Base-by-base conservation (phyloP, 2,113 vertebrate genomes). In the Corydoras maculifer region DNA sequence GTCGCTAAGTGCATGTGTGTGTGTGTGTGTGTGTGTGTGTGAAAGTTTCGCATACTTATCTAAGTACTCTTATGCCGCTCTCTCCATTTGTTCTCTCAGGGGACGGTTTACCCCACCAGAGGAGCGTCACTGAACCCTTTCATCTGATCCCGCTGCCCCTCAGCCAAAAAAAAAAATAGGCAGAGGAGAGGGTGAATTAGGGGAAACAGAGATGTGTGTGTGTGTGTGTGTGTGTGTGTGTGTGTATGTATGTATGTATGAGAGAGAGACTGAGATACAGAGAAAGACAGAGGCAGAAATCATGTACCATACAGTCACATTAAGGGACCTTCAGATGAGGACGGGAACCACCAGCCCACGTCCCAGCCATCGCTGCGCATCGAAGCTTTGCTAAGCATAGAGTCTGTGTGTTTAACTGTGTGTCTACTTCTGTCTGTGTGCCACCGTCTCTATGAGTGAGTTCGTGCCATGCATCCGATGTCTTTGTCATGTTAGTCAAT, bases 101-200 rank as follows among this genome's bases (percentile, higher is more conserved):
- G 90, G 73, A 90, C 85, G 74, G 86, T 90, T 80, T 91, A 90
- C 84, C 84, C 88, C 58, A 87, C 87, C 77, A 84, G 85, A 83
- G 89, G 85, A 76, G 84, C 86, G 14, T 90, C 90, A 25, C 81
- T 83, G 75, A 91, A 91, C 68, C 90, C 89, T 81, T 91, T 91
- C 85, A 90, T 90, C 86, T 91, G 87, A 91, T 30, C 7, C 64
- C 18, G 59, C n/a, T 8, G 31, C 66, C 58, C 8, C 60, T 68
- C 51, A 65, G 35, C 60, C 66, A 78, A 77, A 78, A 69, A 73
- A 70, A 76, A 75, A 72, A 66, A 43, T 43, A 43, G 35, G 35
- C 35, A 43, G 7, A 4, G 35, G 35, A 43, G 35, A 5, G 35
- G 35, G 35, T 43, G 35, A 43, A 43, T 5, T 43, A 43, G 7